Evolutionary conservation across 2,113 vertebrate genomes (phyloP).

Genomic region (Ranitomeya imitator): DNA sequence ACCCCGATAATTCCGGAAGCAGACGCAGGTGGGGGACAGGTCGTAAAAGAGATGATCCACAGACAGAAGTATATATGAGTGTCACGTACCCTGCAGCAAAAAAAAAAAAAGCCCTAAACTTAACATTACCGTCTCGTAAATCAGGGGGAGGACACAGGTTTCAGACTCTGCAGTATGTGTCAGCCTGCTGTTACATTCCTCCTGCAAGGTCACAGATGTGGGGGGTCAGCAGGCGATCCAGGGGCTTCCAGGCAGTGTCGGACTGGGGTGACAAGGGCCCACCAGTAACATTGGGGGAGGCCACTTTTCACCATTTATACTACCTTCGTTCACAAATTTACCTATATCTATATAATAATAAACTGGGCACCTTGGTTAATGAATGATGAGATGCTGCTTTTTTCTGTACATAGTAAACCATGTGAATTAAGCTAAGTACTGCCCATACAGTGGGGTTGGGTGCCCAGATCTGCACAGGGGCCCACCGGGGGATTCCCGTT

Average conservation of each 20-base stretch:
- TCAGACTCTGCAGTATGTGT: constrained; percentile 21
- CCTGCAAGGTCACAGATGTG: constrained; percentile 42
- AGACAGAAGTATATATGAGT: background rate
- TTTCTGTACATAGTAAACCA: no score
- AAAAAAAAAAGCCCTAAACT: constrained; percentile 2
- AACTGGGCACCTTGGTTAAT: no score
- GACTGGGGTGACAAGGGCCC: no score
- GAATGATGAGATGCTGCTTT: no score
- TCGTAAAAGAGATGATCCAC: constrained; percentile 40
- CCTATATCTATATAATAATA: no score
- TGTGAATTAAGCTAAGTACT: no score
- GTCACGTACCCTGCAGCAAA: constrained; percentile 14
- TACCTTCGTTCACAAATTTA: no score
- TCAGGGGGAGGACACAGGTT: constrained; percentile 42
- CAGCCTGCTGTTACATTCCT: constrained; percentile 8
- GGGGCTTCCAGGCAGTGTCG: background rate
- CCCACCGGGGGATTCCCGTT: no score
- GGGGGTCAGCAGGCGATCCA: background rate
- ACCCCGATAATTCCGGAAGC: background rate
- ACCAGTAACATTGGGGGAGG: no score
- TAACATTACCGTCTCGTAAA: constrained; percentile 50
- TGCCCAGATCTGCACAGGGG: no score
- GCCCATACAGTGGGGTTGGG: no score
- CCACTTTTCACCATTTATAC: no score
- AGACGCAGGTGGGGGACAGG: constrained; percentile 24